A percentile compares a stretch with the other conserved stretches of the same genome.
These are phyloP conservation scores for Heliconius congener DNA, from an alignment of 1,140 invertebrate genomes.

Conservation along the genomic window DNA sequence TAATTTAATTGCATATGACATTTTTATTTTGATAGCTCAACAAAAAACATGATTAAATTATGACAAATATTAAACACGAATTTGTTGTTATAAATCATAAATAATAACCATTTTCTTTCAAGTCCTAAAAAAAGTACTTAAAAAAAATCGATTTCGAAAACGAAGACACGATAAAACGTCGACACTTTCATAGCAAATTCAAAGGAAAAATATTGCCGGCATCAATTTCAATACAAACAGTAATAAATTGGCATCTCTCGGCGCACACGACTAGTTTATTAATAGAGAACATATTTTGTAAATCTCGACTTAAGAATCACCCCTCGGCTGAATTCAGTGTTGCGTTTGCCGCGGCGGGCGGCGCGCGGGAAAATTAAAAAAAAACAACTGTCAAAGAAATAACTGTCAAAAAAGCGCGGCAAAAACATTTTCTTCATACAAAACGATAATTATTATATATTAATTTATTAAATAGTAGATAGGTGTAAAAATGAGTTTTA, in stretches of 20 bases:
- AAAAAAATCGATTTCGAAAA: constrained; percentile 57
- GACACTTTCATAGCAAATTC: constrained; percentile 74
- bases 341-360: constrained; percentile 61
- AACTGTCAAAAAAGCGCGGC: constrained; percentile 51
- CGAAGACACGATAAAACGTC: constrained; percentile 65
- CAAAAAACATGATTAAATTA: constrained; percentile 6
- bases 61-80: constrained; percentile 1
- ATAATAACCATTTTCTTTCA: neutral
- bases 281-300: constrained; percentile 79
- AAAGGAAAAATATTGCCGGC: constrained; percentile 75
- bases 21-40: neutral
- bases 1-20: constrained; percentile 2
- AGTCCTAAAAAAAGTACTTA: neutral
- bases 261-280: constrained; percentile 73
- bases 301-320: constrained; percentile 66
- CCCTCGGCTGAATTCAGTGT: constrained; percentile 70
- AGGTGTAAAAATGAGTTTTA: constrained; percentile 25
- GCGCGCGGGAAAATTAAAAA: constrained; percentile 61
- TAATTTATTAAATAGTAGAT: neutral
- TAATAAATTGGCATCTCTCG: constrained; percentile 80
- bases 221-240: constrained; percentile 80
- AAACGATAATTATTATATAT: neutral
- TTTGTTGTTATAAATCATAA: constrained; percentile 14
- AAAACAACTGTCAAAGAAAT: too few relatives aligned
- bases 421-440: constrained; percentile 10